These are phyloP conservation scores for Delichon dasypus DNA, from an alignment of 2,797 vertebrate species.

Conservation along the genomic window DNA sequence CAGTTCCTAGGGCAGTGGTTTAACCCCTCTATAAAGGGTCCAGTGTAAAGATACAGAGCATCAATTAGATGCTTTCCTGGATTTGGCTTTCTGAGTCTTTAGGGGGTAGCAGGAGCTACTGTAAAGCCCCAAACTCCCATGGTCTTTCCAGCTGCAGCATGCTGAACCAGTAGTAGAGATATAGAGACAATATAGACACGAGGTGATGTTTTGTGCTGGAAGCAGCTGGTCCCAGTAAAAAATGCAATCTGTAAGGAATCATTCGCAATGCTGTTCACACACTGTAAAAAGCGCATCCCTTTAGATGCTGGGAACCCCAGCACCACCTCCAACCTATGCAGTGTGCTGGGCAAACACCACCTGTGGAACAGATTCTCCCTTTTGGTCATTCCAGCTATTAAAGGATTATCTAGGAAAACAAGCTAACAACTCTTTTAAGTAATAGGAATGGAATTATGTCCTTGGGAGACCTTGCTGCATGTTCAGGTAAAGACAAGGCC, in stretches of 20 bases:
- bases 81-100: not conserved
- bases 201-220: not conserved
- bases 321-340: not conserved
- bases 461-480: not conserved
- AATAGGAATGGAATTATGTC: not conserved
- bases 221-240: not conserved
- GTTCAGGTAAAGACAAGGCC: not conserved
- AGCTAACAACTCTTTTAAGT: rapidly evolving
- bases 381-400: not conserved
- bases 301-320: not conserved
- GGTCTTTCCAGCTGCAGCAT: not conserved
- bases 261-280: not conserved
- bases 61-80: not conserved
- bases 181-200: rapidly evolving
- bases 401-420: not conserved
- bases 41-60: not conserved
- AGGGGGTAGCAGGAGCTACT: not conserved
- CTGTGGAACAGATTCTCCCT: not conserved
- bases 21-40: not conserved
- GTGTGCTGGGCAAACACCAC: not conserved
- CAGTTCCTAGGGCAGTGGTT: not conserved
- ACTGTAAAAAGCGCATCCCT: not conserved
- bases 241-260: not conserved
- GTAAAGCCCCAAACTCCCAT: not conserved
- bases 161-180: not conserved